phyloP scores from a whole-genome alignment of 2,113 vertebrate species.

The Emydocephalus ijimae region DNA sequence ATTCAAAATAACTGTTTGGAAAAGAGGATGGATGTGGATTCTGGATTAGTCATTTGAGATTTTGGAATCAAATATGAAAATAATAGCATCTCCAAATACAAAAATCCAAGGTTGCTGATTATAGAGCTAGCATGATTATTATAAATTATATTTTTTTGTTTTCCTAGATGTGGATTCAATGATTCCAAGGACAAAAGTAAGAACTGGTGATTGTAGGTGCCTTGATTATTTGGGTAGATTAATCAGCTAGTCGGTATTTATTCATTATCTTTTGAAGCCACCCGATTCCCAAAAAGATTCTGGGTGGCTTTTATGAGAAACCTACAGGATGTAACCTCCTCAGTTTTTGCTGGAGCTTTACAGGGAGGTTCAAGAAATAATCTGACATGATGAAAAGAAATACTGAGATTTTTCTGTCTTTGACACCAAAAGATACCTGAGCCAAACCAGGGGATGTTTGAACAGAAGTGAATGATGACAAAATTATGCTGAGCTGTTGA shows the following conservation, averaged over 20 bases:
- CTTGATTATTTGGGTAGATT: background rate
- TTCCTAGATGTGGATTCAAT: background rate
- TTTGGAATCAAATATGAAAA: background rate
- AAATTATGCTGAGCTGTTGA: conserved; percentile 56
- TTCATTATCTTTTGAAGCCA: conserved; percentile 47
- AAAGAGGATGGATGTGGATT: background rate
- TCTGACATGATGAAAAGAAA: conserved; percentile 46
- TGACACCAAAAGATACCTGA: conserved; percentile 47
- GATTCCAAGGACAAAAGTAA: background rate
- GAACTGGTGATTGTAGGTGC: background rate
- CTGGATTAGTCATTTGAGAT: background rate
- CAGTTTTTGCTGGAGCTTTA: background rate
- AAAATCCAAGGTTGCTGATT: background rate
- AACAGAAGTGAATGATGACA: conserved; percentile 48
- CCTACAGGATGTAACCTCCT: conserved; percentile 1
- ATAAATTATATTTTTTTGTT: background rate
- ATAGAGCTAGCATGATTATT: background rate
- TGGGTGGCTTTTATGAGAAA: conserved; percentile 31
- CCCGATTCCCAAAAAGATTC: background rate
- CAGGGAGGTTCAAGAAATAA: conserved; percentile 35
- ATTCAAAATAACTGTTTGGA: background rate
- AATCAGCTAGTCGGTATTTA: conserved; percentile 9
- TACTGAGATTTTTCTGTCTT: conserved; percentile 38
- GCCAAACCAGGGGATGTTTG: conserved; percentile 59
- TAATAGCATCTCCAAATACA: background rate